phyloP scores from a whole-genome alignment of 2,888 invertebrate species.

The Drosophila formosana region DNA sequence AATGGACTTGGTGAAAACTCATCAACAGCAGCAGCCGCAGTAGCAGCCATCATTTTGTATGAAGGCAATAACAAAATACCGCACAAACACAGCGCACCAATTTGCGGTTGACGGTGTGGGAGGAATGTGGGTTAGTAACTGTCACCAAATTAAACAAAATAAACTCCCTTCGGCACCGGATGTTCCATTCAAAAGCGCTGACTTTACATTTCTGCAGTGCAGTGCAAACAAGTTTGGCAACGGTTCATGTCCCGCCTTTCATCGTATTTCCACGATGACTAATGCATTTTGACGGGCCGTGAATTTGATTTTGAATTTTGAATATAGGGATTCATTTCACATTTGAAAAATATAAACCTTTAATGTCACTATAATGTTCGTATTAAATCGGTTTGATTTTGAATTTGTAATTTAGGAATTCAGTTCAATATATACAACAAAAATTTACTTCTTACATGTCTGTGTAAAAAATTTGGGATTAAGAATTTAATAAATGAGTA shows the following conservation, averaged over 20 bases:
- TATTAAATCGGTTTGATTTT: too few species aligned
- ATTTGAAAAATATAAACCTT: background rate
- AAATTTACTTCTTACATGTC: too few species aligned
- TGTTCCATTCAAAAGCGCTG: slow-evolving; percentile 53
- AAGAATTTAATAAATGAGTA: too few species aligned
- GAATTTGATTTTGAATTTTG: background rate
- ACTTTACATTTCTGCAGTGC: slow-evolving; percentile 53
- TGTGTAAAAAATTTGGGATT: too few species aligned
- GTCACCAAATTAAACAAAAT: slow-evolving; percentile 54
- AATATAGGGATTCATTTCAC: background rate
- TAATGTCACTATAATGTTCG: too few species aligned
- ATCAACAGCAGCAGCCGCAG: slow-evolving; percentile 25
- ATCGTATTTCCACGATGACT: background rate
- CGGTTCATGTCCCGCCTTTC: background rate
- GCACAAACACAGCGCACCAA: slow-evolving; percentile 21
- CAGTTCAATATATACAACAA: too few species aligned
- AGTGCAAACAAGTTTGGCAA: slow-evolving; percentile 47
- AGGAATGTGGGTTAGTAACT: slow-evolving; percentile 2
- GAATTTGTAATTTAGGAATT: too few species aligned
- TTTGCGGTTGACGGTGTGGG: background rate
- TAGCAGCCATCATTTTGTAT: slow-evolving; percentile 29
- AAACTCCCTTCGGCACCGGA: slow-evolving; percentile 42
- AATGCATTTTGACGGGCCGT: background rate
- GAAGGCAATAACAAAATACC: slow-evolving; percentile 55
- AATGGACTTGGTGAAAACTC: slow-evolving; percentile 40